Evolutionary conservation across 2,888 invertebrate genomes (phyloP).

Genomic region (Doris montereyensis): DNA sequence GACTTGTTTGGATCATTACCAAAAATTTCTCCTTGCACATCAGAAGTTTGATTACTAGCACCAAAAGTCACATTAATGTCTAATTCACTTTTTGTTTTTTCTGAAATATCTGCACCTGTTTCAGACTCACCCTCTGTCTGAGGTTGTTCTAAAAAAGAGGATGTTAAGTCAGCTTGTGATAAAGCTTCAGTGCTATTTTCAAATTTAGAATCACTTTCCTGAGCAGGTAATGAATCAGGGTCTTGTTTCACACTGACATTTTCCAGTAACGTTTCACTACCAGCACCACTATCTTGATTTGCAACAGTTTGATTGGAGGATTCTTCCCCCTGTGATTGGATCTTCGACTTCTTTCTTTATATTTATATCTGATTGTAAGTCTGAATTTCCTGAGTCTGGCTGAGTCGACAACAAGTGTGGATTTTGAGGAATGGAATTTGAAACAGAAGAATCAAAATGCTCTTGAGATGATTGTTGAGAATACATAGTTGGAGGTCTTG

Average conservation of each 20-base stretch:
- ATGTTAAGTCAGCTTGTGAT: too few species aligned
- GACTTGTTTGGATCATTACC: too few species aligned
- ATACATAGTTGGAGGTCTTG: conserved; percentile 4
- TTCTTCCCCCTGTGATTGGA: background rate
- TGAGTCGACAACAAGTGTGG: conserved; percentile 18
- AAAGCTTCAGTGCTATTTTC: too few species aligned
- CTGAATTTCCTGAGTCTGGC: background rate
- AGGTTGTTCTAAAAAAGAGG: too few species aligned
- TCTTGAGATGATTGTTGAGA: background rate
- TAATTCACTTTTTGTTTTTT: too few species aligned
- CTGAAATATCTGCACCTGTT: too few species aligned
- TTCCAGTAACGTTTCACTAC: background rate
- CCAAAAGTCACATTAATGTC: too few species aligned
- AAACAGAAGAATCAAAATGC: background rate
- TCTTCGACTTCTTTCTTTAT: conserved; percentile 34
- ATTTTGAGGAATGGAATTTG: background rate
- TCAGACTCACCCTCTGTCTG: too few species aligned
- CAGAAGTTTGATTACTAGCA: too few species aligned
- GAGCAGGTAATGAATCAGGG: too few species aligned
- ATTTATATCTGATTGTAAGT: conserved; percentile 21
- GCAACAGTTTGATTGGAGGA: background rate
- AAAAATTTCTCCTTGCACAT: too few species aligned
- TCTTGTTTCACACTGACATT: background rate
- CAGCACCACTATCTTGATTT: conserved; percentile 6
- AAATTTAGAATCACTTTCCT: too few species aligned